Conservation (phyloP, 2,888 invertebrate species). For the Tipula unca region DNA sequence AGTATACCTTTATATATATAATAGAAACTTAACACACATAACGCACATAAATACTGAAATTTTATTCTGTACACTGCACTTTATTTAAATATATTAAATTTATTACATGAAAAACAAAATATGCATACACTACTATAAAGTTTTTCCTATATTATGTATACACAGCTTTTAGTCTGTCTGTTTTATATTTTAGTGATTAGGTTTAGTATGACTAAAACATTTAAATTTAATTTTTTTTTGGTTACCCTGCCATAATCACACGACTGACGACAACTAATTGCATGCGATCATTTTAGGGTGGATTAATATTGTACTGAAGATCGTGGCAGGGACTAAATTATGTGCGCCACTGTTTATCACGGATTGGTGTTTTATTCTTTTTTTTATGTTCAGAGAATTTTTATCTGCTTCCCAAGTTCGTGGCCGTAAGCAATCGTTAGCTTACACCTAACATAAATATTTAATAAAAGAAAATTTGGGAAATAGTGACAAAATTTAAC, state of each 20-base stretch:
- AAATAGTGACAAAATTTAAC: too few species aligned
- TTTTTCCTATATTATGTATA: too few species aligned
- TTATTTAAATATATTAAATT: neutral
- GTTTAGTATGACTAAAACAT: neutral
- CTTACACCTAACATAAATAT: too few species aligned
- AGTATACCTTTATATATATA: constrained; percentile 39
- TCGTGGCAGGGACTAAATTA: neutral
- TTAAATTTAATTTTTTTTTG: neutral
- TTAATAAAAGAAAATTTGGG: too few species aligned
- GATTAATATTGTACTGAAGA: neutral
- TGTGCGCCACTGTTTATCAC: neutral
- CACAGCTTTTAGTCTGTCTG: neutral
- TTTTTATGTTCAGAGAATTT: neutral
- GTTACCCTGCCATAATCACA: neutral
- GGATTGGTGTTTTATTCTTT: neutral
- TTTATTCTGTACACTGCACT: neutral
- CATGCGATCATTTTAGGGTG: neutral
- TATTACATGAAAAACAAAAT: neutral
- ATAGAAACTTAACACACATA: neutral
- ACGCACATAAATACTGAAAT: too few species aligned
- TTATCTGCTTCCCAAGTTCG: too few species aligned
- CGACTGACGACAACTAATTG: neutral
- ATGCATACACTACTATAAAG: neutral
- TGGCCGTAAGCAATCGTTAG: too few species aligned
- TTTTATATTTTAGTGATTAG: neutral